Evolutionary conservation across 2,113 vertebrate genomes (phyloP).

Genomic region (Arizona elegans): DNA sequence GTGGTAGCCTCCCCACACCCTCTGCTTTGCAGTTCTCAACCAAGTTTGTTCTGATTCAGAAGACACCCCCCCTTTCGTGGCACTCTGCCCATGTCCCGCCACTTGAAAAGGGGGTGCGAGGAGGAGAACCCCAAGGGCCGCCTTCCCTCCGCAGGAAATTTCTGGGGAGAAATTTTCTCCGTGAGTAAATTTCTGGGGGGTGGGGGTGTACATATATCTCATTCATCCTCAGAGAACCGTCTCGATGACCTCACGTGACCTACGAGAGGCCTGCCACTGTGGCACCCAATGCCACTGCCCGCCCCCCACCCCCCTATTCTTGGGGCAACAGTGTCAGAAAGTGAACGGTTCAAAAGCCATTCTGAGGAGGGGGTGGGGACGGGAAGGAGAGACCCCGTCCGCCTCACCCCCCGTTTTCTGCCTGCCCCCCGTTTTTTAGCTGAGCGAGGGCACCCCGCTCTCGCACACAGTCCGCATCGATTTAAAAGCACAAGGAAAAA

Average conservation of each 20-base stretch:
- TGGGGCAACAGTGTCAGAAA: neutral
- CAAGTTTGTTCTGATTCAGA: rapidly evolving
- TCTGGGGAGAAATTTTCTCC: no score
- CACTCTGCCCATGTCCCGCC: neutral
- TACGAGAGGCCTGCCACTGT: neutral
- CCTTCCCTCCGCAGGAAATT: neutral
- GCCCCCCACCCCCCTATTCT: rapidly evolving
- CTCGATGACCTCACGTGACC: neutral
- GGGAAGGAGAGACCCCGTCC: neutral
- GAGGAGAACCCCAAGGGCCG: neutral
- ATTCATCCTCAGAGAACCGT: neutral
- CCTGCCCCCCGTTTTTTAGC: neutral
- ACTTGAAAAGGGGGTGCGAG: neutral
- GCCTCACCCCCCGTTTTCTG: neutral
- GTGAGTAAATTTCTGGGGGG: no score
- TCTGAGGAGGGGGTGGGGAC: rapidly evolving
- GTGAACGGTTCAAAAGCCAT: neutral
- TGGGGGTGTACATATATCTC: neutral
- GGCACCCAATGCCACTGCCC: rapidly evolving
- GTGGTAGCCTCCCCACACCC: rapidly evolving
- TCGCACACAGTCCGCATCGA: neutral
- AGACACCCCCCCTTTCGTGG: no score
- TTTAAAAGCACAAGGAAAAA: neutral
- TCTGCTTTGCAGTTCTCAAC: rapidly evolving
- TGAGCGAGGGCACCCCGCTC: neutral